These are phyloP conservation scores for Leucophora obtusa DNA, from an alignment of 2,888 invertebrate species.

Conservation along the genomic window DNA sequence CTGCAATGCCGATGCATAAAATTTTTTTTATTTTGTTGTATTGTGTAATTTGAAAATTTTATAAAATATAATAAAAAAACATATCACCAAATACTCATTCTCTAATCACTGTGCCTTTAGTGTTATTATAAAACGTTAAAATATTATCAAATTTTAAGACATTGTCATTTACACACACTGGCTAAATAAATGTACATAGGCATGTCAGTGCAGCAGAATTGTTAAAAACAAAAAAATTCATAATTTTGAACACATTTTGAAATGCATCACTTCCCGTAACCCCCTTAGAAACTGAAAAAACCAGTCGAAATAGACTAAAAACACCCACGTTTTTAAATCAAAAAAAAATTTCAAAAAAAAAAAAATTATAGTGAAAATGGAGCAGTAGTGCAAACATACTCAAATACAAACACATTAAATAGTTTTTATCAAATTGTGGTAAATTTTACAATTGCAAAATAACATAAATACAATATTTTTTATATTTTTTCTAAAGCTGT, in stretches of 20 bases:
- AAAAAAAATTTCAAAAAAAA: constrained; percentile 33
- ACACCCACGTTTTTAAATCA: constrained; percentile 51
- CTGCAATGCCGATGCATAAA: too few species aligned
- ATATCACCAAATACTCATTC: background rate
- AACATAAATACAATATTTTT: constrained; percentile 34
- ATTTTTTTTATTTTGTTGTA: too few species aligned
- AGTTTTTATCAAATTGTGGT: constrained; percentile 26
- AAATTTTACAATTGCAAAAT: constrained; percentile 32
- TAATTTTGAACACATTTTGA: constrained; percentile 49
- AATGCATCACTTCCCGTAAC: constrained; percentile 40
- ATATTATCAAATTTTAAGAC: constrained; percentile 48
- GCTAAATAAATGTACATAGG: constrained; percentile 4
- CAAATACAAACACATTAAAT: constrained; percentile 8
- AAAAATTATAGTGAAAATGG: constrained; percentile 36
- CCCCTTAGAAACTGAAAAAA: background rate
- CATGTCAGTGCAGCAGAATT: constrained; percentile 26
- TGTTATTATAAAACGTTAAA: constrained; percentile 29
- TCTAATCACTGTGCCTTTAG: constrained; percentile 34
- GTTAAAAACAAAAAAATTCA: constrained; percentile 29
- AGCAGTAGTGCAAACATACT: constrained; percentile 44
- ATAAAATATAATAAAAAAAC: background rate
- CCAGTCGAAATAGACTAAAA: constrained; percentile 34
- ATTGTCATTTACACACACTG: constrained; percentile 44
- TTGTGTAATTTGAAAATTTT: background rate
- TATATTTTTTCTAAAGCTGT: constrained; percentile 44